Evolutionary conservation across 2,888 invertebrate species (phyloP), one percentile per base, ranked within the genome.

Genomic region (Pelosia muscerda): DNA sequence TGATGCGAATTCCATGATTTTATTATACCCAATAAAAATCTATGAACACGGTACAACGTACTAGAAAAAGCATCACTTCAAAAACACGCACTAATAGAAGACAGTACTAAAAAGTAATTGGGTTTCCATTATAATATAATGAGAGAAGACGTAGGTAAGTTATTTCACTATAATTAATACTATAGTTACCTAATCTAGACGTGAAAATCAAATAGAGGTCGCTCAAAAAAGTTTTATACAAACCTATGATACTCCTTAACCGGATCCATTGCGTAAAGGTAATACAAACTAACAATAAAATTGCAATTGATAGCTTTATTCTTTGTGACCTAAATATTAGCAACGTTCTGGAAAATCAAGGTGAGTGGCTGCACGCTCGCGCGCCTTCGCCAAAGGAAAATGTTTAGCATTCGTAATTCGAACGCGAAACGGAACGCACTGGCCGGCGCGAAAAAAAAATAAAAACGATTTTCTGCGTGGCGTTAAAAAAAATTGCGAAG

Each of bases 341-440:
- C 62, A 54, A 64, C 78, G 70, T 77, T 81, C 78, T 71, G 86
- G 86, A 89, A 92, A 92, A 91, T 90, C 91, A 92, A 92, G 92
- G 92, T 87, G 80, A 89, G 73, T 83, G 76, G 81, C 85, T 84
- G 78, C 71, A 80, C 73, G 75, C 68, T 78, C 76, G 71, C 74
- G 74, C 63, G 68, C 64, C 68, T 66, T 72, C 70, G 77, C 68
- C 80, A 81, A 84, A 84, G 82, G 86, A 88, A 90, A 89, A 84
- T 81, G 73, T 75, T 78, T 81, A 72, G 82, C 92, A 92, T 88
- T 90, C 85, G 87, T 77, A 74, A 81, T 73, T 83, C 73, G 82
- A 83, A 84, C 84, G 88, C 85, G 87, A 81, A 81, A 84, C 81
- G 59, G 83, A 85, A 84, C 88, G 86, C 86, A 89, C 86, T 75